These are phyloP conservation scores for Pseudonaja textilis DNA, from an alignment of 2,113 vertebrate species.

Conservation along the genomic window DNA sequence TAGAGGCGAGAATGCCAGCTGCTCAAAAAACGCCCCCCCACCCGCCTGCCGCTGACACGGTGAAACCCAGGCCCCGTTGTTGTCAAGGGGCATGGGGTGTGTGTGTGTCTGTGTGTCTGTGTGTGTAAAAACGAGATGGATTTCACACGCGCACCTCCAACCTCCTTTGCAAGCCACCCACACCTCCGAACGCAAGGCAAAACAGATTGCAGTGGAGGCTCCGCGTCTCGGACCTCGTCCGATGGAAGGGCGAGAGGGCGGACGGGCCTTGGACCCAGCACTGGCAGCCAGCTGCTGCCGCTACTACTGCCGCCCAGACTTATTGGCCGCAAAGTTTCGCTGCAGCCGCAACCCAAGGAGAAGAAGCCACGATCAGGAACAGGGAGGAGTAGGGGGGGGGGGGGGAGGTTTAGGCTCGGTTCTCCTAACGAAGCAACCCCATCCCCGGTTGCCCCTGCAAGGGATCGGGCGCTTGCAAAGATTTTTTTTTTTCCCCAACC, in stretches of 20 bases:
- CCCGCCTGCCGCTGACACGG: neutral
- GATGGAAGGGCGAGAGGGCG: neutral
- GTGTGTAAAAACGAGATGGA: too few species aligned
- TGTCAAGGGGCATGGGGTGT: neutral
- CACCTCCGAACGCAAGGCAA: too few species aligned
- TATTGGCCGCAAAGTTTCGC: neutral
- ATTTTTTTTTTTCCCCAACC: neutral
- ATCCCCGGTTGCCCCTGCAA: neutral
- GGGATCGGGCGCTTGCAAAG: neutral
- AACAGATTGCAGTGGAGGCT: neutral
- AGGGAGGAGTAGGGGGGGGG: neutral
- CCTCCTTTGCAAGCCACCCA: neutral
- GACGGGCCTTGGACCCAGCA: neutral
- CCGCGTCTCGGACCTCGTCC: neutral
- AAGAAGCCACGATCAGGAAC: rapidly evolving
- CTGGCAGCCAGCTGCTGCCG: neutral
- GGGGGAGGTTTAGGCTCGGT: too few species aligned
- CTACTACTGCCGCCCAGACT: neutral
- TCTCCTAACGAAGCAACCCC: too few species aligned
- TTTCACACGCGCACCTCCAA: neutral
- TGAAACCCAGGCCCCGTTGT: neutral
- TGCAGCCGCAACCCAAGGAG: neutral
- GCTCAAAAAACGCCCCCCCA: neutral
- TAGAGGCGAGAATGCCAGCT: neutral
- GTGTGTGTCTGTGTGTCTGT: neutral